These are phyloP conservation scores for Pomatorhinus ruficollis DNA, from an alignment of 2,113 vertebrate species.

Conservation along the genomic window DNA sequence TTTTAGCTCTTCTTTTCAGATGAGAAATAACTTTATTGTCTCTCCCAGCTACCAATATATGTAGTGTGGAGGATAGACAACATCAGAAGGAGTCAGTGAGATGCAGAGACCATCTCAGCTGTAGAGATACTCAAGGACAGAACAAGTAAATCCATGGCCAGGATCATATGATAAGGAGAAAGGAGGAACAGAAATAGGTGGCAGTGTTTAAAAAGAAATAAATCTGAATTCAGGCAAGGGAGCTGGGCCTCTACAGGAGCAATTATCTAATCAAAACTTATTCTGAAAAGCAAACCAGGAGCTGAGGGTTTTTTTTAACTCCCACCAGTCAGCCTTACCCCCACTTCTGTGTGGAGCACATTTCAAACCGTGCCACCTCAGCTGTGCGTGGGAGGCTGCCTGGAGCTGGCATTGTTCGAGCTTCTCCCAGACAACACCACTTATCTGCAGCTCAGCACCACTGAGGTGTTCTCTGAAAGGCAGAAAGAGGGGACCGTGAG, in stretches of 20 bases:
- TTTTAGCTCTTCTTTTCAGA: background rate
- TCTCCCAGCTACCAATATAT: background rate
- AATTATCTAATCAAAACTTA: conserved; percentile 27
- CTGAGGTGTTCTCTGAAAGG: background rate
- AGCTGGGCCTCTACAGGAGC: background rate
- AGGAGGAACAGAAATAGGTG: background rate
- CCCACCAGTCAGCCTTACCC: background rate
- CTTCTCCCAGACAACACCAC: background rate
- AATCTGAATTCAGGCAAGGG: background rate
- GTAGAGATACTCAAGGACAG: background rate
- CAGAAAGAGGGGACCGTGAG: background rate
- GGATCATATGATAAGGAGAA: background rate
- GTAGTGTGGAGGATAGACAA: background rate
- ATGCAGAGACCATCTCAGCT: background rate
- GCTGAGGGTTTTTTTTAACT: background rate
- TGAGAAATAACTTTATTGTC: background rate
- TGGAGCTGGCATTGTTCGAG: fast-evolving
- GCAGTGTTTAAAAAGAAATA: background rate
- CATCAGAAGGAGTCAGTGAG: background rate
- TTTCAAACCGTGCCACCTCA: background rate
- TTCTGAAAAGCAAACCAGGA: background rate
- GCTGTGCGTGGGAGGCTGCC: background rate
- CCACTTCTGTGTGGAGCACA: background rate
- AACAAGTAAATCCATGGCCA: background rate
- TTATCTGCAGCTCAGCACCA: background rate